phyloP scores from a whole-genome alignment of 2,888 invertebrate species.

The Fragum fragum region DNA sequence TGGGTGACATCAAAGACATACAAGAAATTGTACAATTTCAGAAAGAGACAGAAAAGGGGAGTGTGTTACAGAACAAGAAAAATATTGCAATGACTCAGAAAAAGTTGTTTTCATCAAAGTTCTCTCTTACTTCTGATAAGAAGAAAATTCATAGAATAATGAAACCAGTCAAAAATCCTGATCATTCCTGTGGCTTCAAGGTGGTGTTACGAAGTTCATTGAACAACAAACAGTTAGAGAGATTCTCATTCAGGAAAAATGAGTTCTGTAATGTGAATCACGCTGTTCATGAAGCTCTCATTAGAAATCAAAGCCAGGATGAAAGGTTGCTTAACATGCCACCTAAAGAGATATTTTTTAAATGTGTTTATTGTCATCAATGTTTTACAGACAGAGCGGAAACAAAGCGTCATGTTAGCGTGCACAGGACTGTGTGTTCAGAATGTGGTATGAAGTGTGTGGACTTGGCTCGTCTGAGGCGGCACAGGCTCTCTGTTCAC shows the following conservation, averaged over 20 bases:
- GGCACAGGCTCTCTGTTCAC: constrained; percentile 16
- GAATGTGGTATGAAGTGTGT: constrained; percentile 8
- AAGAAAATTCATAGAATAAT: background rate
- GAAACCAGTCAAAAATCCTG: background rate
- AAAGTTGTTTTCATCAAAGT: no score
- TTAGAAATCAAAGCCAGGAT: background rate
- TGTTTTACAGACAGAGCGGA: constrained; percentile 10
- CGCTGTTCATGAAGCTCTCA: background rate
- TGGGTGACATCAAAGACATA: no score
- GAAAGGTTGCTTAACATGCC: background rate
- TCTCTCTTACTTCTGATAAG: background rate
- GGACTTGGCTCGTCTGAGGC: constrained; percentile 3
- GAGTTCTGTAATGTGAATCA: constrained; percentile 29
- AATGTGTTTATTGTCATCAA: constrained; percentile 37
- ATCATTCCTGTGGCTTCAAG: background rate
- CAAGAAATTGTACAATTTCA: no score
- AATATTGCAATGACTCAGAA: no score
- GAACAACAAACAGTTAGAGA: constrained; percentile 1
- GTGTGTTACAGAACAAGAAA: no score
- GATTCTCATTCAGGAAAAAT: constrained; percentile 27
- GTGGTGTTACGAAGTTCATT: background rate
- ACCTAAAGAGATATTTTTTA: background rate
- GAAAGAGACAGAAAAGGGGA: no score
- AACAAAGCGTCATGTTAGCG: constrained; percentile 6
- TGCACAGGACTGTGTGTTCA: constrained; percentile 32